Percentiles rank a stretch among this genome's conserved stretches.
Conservation (phyloP, 2,888 invertebrate species). For the Panopea generosa region DNA sequence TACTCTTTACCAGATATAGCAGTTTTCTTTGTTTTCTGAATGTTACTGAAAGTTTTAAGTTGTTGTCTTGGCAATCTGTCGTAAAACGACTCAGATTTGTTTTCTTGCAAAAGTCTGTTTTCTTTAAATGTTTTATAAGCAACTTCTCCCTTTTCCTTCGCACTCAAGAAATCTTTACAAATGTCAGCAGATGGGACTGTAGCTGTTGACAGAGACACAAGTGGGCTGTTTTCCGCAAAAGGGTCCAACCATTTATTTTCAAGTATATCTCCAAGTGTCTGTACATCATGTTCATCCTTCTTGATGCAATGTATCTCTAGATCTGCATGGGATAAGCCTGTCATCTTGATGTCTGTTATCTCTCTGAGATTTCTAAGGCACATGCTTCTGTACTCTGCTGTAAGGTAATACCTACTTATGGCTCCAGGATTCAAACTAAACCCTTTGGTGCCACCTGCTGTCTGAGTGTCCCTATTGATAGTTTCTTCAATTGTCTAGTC, state of each 20-base stretch:
- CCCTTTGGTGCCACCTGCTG: constrained; percentile 52
- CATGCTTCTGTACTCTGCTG: constrained; percentile 44
- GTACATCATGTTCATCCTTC: constrained; percentile 4
- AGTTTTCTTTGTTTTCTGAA: constrained; percentile 16
- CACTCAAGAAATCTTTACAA: constrained; percentile 17
- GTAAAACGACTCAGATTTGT: too few species aligned
- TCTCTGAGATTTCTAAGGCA: constrained; percentile 24
- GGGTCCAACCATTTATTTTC: constrained; percentile 41
- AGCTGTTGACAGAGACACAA: constrained; percentile 29
- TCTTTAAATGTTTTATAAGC: background rate
- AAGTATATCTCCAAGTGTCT: constrained; percentile 16
- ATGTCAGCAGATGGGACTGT: constrained; percentile 18
- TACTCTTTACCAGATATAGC: constrained; percentile 12
- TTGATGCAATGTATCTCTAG: constrained; percentile 1
- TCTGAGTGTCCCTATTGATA: constrained; percentile 59
- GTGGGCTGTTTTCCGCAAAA: constrained; percentile 19
- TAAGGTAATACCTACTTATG: constrained; percentile 48
- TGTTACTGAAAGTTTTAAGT: constrained; percentile 50
- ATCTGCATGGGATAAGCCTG: constrained; percentile 1
- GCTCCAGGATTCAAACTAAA: constrained; percentile 54
- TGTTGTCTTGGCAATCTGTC: constrained; percentile 48
- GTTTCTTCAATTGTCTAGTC: constrained; percentile 54
- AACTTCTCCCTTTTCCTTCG: constrained; percentile 4
- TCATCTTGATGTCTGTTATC: too few species aligned
- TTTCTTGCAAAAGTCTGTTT: constrained; percentile 18